Percentiles rank a stretch among this genome's conserved stretches.
Conservation (phyloP, 2,888 invertebrate genomes). For the Didymodactylos carnosus region DNA sequence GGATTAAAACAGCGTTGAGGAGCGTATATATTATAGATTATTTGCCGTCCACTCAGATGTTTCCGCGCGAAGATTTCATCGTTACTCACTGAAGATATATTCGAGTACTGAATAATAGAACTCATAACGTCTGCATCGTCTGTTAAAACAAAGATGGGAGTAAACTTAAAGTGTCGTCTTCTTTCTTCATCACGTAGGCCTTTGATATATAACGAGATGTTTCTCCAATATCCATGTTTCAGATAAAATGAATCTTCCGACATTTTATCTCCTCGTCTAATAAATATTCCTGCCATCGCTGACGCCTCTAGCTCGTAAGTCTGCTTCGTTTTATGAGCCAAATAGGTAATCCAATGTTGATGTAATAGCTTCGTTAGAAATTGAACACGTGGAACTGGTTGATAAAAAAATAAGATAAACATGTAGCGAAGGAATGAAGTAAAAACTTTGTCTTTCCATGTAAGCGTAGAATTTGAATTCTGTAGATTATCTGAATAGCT, state of each 20-base stretch:
- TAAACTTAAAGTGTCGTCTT: neutral
- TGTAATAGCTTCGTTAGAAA: neutral
- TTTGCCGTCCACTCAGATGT: neutral
- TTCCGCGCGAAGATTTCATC: neutral
- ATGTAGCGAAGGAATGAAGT: neutral
- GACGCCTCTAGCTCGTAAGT: neutral
- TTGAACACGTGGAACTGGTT: neutral
- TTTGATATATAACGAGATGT: neutral
- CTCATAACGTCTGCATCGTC: neutral
- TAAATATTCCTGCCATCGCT: neutral
- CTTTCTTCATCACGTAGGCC: neutral
- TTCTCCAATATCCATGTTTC: neutral
- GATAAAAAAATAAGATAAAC: neutral
- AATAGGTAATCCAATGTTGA: neutral
- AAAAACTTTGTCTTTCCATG: neutral
- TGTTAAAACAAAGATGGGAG: neutral
- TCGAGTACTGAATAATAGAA: neutral
- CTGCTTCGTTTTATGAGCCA: neutral
- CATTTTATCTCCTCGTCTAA: neutral
- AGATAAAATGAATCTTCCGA: neutral
- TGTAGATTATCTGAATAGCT: neutral
- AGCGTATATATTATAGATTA: neutral
- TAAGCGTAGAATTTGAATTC: no score
- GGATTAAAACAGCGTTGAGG: neutral
- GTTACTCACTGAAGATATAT: neutral